These are phyloP conservation scores for Rhopalosiphum nymphaeae DNA, from an alignment of 2,888 invertebrate genomes.

Conservation along the genomic window DNA sequence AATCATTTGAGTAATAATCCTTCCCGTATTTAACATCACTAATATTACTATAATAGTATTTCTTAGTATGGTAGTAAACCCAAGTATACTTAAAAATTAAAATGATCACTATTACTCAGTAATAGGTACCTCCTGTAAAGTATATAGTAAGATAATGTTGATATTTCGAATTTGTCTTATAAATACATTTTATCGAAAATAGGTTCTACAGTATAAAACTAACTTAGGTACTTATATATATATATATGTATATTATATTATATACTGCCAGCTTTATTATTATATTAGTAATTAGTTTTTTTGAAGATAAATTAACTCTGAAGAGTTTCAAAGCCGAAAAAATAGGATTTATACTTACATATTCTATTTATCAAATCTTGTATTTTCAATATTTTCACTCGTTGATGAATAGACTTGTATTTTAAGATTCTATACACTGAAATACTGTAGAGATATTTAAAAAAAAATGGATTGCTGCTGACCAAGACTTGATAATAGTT, in stretches of 20 bases:
- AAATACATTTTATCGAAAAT: neutral
- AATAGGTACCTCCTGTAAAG: neutral
- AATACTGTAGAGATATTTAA: neutral
- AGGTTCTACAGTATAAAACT: neutral
- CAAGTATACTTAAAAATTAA: neutral
- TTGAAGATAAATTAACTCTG: neutral
- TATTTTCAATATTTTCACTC: neutral
- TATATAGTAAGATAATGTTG: neutral
- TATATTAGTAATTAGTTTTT: neutral
- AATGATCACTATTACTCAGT: neutral
- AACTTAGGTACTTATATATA: neutral
- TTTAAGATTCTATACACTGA: neutral
- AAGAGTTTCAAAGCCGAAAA: neutral
- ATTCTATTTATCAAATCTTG: neutral
- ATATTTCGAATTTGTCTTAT: neutral
- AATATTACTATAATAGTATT: neutral
- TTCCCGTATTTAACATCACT: neutral
- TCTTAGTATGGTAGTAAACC: neutral
- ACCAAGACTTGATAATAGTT: neutral
- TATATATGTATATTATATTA: neutral
- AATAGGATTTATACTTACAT: neutral
- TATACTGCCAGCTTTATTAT: neutral
- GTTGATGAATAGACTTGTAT: neutral
- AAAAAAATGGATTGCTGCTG: neutral
- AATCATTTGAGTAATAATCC: neutral